Evolutionary conservation across 2,888 invertebrate genomes (phyloP), one percentile per base, ranked within the genome.

Genomic region (Tinea pellionella): DNA sequence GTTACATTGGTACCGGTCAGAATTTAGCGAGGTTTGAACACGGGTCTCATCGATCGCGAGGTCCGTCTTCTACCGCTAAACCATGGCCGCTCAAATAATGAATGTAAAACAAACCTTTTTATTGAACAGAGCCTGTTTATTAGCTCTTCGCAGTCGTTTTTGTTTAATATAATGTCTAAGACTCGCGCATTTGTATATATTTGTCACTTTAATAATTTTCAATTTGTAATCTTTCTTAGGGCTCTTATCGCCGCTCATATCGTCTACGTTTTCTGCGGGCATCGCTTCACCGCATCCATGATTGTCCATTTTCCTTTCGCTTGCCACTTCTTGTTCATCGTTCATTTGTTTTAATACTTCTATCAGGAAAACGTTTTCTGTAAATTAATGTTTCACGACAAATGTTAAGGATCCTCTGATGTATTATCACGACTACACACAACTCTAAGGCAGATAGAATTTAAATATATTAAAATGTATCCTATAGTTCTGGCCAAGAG

Each of bases 201-300:
- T 86, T 60, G 84, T 85, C 47, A 86, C 80, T 72, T 78, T 79
- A 57, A 85, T 75, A 59, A 87, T 79, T 66, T 82, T 84, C 60
- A 85, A 75, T 41, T 72, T 74, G 64, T 77, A 81, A 57, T 82
- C 79, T 57, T 74, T 72, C 43, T 74, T 71, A 32, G 68, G 61
- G 43, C 78, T 47, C 12, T 42, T 59, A 47, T 78, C 79, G 64
- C 73, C 75, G 3, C 73, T 62, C 0, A 80, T 72, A 0, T 78
- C 76, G 66, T 78, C 78, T 1, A 76, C 66, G 64, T 70, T 66
- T 16, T 75, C 78, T 0, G 70, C 37, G 53, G 59, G 2, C 47
- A 47, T 47, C n/a, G 47, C 2, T 47, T 47, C 74, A 15, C 64
- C 64, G 24, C 64, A 69, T 11, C 64, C 65, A 13, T 63, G 65